These are phyloP conservation scores for Troides aeacus DNA, from an alignment of 2,888 invertebrate species.

Conservation along the genomic window DNA sequence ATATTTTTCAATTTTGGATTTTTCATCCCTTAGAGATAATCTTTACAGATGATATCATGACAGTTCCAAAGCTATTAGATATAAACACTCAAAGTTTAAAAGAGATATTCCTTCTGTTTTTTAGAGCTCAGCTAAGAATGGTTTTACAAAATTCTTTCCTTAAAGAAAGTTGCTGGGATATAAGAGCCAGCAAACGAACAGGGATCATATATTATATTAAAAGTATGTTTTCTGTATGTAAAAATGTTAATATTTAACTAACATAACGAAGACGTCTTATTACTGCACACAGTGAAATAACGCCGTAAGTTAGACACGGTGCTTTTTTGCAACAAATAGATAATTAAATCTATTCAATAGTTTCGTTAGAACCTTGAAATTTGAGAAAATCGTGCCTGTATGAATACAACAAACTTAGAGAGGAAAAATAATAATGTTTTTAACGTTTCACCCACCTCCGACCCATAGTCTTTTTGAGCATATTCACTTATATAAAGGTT, in stretches of 20 bases:
- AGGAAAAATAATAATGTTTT: background rate
- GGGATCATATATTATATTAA: background rate
- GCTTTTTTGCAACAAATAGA: constrained; percentile 42
- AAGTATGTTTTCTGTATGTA: background rate
- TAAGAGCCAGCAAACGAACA: too few relatives aligned
- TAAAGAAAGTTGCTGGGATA: too few relatives aligned
- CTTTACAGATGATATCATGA: too few relatives aligned
- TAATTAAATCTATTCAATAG: constrained; percentile 56
- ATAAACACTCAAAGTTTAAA: too few relatives aligned
- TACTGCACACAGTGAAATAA: constrained; percentile 41
- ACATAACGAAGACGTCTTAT: constrained; percentile 31
- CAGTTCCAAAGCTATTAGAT: too few relatives aligned
- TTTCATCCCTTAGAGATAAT: too few relatives aligned
- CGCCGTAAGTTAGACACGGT: constrained; percentile 37
- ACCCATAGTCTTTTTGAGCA: background rate
- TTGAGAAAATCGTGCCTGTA: constrained; percentile 56
- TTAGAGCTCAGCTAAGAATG: too few relatives aligned
- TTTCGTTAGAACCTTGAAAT: constrained; percentile 54
- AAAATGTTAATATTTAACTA: background rate
- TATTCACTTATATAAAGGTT: too few relatives aligned
- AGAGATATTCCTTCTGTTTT: too few relatives aligned
- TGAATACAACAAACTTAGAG: constrained; percentile 28
- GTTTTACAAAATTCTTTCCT: too few relatives aligned
- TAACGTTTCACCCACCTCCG: background rate
- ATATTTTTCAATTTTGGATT: too few relatives aligned